Percentiles rank a stretch among this genome's conserved stretches.
Evolutionary conservation across 2,888 invertebrate genomes (phyloP).

Genomic region (Nephrotoma appendiculata): DNA sequence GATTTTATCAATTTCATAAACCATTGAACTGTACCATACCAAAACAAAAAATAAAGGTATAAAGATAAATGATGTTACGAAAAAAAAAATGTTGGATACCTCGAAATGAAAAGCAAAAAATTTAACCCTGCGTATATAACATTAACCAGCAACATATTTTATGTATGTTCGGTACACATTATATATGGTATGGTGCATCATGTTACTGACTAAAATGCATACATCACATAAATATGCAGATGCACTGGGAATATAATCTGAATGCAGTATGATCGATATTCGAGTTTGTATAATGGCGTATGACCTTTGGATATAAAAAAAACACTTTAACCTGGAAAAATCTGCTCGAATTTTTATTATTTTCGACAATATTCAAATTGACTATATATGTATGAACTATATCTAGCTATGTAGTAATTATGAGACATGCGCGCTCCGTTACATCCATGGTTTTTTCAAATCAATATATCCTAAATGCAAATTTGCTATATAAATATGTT

Average conservation of each 20-base stretch:
- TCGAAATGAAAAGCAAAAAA: neutral
- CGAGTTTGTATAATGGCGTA: neutral
- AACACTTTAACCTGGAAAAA: neutral
- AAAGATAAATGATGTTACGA: neutral
- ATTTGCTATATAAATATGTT: neutral
- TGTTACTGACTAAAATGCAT: neutral
- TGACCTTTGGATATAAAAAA: neutral
- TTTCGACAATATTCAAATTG: neutral
- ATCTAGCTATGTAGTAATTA: neutral
- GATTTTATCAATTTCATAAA: neutral
- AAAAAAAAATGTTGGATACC: neutral
- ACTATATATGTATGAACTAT: neutral
- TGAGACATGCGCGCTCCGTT: neutral
- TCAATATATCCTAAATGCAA: neutral
- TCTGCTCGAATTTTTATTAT: neutral
- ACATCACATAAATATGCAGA: neutral
- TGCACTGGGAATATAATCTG: neutral
- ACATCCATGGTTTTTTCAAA: neutral
- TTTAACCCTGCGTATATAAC: neutral
- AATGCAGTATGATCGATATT: neutral
- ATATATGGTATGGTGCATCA: neutral
- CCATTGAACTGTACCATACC: neutral
- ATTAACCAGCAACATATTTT: neutral
- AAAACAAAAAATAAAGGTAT: neutral
- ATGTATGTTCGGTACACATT: neutral